Percentiles rank a stretch among this genome's conserved stretches.
Conservation (phyloP, 2,888 invertebrate species). For the Drosophila emarginata region DNA sequence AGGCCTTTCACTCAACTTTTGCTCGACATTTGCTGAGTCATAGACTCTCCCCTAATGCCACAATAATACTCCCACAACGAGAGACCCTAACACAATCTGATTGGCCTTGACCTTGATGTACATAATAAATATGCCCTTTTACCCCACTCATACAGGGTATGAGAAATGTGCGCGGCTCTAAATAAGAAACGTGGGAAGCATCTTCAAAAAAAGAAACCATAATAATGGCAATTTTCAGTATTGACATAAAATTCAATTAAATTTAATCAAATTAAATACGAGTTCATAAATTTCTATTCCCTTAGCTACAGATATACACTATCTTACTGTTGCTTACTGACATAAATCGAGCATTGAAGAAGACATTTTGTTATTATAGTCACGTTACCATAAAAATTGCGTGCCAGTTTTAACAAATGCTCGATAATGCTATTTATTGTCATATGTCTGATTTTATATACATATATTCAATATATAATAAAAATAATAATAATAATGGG, state of each 20-base stretch:
- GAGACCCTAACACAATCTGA: background rate
- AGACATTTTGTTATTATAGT: conserved; percentile 39
- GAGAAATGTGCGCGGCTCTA: conserved; percentile 6
- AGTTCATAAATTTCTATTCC: conserved; percentile 24
- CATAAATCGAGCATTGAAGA: conserved; percentile 58
- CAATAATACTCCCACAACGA: background rate
- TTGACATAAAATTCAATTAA: conserved; percentile 49
- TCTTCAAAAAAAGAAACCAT: conserved; percentile 14
- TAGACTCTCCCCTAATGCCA: background rate
- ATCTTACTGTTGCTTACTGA: conserved; percentile 31
- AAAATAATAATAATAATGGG: conserved; percentile 26
- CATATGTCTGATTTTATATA: conserved; percentile 18
- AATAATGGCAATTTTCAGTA: conserved; percentile 68
- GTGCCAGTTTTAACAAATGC: conserved; percentile 61
- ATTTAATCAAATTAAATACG: conserved; percentile 68
- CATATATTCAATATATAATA: conserved; percentile 2
- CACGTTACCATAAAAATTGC: conserved; percentile 54
- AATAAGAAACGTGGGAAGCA: conserved; percentile 24
- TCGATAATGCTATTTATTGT: conserved; percentile 38
- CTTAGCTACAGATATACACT: background rate
- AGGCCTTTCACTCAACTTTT: background rate
- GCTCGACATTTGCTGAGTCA: background rate
- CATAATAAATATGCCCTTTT: background rate
- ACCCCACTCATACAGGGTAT: background rate
- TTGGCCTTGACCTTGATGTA: background rate